Conservation (phyloP, 2,113 vertebrate species). For the Octodon degus region DNA sequence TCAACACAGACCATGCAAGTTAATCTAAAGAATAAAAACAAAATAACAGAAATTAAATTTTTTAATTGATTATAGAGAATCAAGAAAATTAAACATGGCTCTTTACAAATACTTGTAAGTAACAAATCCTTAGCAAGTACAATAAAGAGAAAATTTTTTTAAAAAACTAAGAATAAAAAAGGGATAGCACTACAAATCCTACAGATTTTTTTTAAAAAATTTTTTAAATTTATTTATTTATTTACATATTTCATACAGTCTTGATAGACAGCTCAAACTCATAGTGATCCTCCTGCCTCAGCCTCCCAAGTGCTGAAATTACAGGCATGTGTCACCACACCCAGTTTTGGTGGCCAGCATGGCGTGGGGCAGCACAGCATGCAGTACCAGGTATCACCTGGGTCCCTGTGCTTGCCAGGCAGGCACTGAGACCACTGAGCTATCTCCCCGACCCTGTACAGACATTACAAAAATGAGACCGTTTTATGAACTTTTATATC, state of each 20-base stretch:
- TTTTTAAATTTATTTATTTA: too few relatives aligned
- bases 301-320: too few relatives aligned
- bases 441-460: not conserved
- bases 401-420: too few relatives aligned
- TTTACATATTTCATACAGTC: too few relatives aligned
- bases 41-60: not conserved
- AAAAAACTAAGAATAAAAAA: not conserved
- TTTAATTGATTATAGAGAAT: not conserved
- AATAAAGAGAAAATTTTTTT: not conserved
- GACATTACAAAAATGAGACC: not conserved
- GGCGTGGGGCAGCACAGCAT: too few relatives aligned
- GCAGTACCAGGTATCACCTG: too few relatives aligned
- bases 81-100: not conserved
- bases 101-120: not conserved
- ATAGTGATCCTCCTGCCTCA: too few relatives aligned
- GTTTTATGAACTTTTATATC: not conserved
- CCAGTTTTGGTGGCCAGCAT: too few relatives aligned
- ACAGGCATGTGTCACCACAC: too few relatives aligned
- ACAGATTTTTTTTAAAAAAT: not conserved
- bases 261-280: too few relatives aligned
- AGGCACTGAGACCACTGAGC: too few relatives aligned
- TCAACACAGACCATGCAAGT: not conserved
- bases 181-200: not conserved
- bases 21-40: not conserved
- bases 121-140: not conserved